Percentiles rank a stretch among this genome's conserved stretches.
phyloP scores from a whole-genome alignment of 2,797 vertebrate species.

The Lophius americanus region DNA sequence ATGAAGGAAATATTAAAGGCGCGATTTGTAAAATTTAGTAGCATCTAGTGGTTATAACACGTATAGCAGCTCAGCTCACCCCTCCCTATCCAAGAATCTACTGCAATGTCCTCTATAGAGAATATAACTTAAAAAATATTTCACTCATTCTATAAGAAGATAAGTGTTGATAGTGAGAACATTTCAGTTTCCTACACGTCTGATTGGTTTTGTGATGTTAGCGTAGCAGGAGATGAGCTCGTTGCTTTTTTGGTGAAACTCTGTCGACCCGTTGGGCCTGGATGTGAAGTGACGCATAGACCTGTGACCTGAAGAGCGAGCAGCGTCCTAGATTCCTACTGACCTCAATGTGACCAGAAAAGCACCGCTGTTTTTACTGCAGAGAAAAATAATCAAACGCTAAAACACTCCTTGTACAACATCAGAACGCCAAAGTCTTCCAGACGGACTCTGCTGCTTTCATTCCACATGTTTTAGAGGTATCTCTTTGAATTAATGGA shows the following conservation, averaged over 20 bases:
- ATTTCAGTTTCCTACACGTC: constrained; percentile 54
- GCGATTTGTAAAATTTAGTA: no score
- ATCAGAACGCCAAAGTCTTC: background rate
- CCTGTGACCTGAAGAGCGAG: constrained; percentile 72
- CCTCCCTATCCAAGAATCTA: no score
- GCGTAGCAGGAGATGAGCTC: constrained; percentile 44
- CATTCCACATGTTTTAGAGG: no score
- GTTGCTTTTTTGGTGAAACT: constrained; percentile 57
- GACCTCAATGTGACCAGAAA: constrained; percentile 61
- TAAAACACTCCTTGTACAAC: background rate
- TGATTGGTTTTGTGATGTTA: constrained; percentile 54
- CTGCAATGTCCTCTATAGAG: no score
- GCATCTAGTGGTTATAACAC: no score
- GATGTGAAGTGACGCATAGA: constrained; percentile 72
- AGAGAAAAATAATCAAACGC: constrained; percentile 13
- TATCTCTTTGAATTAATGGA: no score
- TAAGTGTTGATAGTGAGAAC: no score
- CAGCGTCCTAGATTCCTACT: constrained; percentile 62
- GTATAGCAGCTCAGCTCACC: no score
- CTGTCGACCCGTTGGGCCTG: constrained; percentile 47
- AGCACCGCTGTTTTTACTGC: constrained; percentile 31
- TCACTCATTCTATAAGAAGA: no score
- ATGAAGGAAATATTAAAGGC: no score
- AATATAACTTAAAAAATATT: no score
- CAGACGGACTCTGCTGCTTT: background rate